Evolutionary conservation across 1,140 invertebrate species (phyloP), one percentile per base, ranked within the genome.

Genomic region (Notospermus geniculatus): DNA sequence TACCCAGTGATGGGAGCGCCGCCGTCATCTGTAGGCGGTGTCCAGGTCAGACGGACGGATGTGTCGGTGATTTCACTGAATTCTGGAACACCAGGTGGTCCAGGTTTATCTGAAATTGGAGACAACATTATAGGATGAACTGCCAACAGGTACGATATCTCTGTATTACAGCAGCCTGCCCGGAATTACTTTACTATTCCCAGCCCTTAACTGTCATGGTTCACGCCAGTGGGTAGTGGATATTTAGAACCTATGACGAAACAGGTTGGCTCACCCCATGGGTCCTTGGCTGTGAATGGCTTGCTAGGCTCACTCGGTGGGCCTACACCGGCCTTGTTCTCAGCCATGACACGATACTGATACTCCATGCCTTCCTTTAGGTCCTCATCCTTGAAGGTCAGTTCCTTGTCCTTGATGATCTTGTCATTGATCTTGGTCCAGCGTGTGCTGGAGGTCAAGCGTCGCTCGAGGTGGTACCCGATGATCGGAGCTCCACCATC

Each of bases 1-100:
- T 98, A 99, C 79, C 97, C 97, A 27, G 93, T 95, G 66, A 99
- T 91, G 5, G 95, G 93, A 59, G 91, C 91, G 46, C 96, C 96
- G 62, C 96, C 96, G 81, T 98, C 95, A 75, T 95, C 62, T 55
- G 70, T 67, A 27, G 95, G 93, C 67, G 92, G 88, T 78, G 89
- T 89, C 96, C 96, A 99, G 2, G 90, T 88, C 50, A 99, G 82
- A 0, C 91, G 91, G 73, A 94, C 97, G 4, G 92, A 94, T 75
- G 97, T 95, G 5, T 94, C 93, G 36, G 94, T 96, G 59, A 97
- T 94, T 72, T 97, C 95, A 32, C 87, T 90, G 0, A 91, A 89
- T 79, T 90, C 86, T 29, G 94, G 94, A 59, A 89, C 88, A 23
- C 89, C 88, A 58, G 95, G 94, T 80, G 88, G 89, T 68, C 95